A percentile compares a stretch with the other conserved stretches of the same genome.
Evolutionary conservation across 2,797 vertebrate genomes (phyloP).

Genomic region (Typhlichthys subterraneus): DNA sequence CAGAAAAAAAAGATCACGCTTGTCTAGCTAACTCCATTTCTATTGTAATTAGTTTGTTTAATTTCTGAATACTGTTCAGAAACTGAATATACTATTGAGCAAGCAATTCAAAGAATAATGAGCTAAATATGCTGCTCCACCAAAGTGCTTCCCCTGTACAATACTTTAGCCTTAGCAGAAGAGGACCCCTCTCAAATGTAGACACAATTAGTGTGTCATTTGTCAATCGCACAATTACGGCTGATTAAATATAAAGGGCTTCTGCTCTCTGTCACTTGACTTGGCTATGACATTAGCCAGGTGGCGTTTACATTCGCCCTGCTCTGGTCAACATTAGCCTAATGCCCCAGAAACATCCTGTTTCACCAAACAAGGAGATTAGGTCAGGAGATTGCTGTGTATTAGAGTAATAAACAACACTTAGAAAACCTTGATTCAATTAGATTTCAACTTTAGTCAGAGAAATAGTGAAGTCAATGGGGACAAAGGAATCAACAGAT

Average conservation of each 20-base stretch:
- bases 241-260: conserved; percentile 68
- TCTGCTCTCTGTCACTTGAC: conserved; percentile 64
- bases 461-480: no score
- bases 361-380: conserved; percentile 46
- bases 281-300: conserved; percentile 74
- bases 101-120: conserved; percentile 66
- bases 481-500: no score
- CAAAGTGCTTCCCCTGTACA: conserved; percentile 58
- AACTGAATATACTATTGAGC: conserved; percentile 43
- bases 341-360: conserved; percentile 57
- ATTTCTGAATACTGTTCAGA: conserved; percentile 59
- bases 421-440: not conserved
- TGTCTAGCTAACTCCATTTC: conserved; percentile 43
- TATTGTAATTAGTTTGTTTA: conserved; percentile 69
- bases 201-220: conserved; percentile 70
- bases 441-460: no score
- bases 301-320: conserved; percentile 59
- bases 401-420: conserved; percentile 1
- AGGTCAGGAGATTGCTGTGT: conserved; percentile 19
- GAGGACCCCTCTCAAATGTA: conserved; percentile 44
- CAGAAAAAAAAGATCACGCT: conserved; percentile 11
- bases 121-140: conserved; percentile 47
- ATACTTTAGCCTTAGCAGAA: conserved; percentile 53
- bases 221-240: conserved; percentile 74
- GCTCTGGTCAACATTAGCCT: conserved; percentile 56